A percentile compares a stretch with the other conserved stretches of the same genome.
These are phyloP conservation scores for Phthorimaea operculella DNA, from an alignment of 1,140 invertebrate genomes.

Conservation along the genomic window DNA sequence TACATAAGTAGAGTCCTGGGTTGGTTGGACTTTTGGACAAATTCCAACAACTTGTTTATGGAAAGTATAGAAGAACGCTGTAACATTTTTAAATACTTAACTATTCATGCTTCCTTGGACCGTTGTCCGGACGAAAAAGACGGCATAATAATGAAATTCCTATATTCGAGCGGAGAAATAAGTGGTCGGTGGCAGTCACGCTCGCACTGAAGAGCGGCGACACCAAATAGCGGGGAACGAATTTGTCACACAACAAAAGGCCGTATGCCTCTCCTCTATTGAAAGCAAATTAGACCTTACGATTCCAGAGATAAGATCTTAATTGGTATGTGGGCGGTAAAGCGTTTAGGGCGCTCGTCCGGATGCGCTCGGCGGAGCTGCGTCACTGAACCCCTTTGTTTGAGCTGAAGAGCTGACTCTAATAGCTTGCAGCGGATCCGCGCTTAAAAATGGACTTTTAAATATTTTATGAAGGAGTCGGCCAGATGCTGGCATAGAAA, in stretches of 20 bases:
- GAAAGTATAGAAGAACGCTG: too few relatives aligned
- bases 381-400: conserved; percentile 61
- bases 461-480: conserved; percentile 58
- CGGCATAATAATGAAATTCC: conserved; percentile 26
- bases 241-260: conserved; percentile 55
- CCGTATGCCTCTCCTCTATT: conserved; percentile 31
- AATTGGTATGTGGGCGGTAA: conserved; percentile 34
- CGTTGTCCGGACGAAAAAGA: conserved; percentile 9
- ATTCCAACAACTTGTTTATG: too few relatives aligned
- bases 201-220: conserved; percentile 52
- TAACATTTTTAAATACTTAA: too few relatives aligned
- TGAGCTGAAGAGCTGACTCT: conserved; percentile 62
- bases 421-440: conserved; percentile 62
- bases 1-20: too few relatives aligned
- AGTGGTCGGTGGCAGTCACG: conserved; percentile 34
- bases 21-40: too few relatives aligned
- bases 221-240: conserved; percentile 61
- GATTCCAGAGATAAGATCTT: conserved; percentile 39
- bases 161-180: conserved; percentile 14
- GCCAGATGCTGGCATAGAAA: background rate
- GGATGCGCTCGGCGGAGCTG: conserved; percentile 42
- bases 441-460: conserved; percentile 62
- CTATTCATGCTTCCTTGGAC: too few relatives aligned
- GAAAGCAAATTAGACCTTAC: conserved; percentile 42
- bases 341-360: conserved; percentile 34